Evolutionary conservation across 1,140 invertebrate genomes (phyloP).

Genomic region (Aphis gossypii): DNA sequence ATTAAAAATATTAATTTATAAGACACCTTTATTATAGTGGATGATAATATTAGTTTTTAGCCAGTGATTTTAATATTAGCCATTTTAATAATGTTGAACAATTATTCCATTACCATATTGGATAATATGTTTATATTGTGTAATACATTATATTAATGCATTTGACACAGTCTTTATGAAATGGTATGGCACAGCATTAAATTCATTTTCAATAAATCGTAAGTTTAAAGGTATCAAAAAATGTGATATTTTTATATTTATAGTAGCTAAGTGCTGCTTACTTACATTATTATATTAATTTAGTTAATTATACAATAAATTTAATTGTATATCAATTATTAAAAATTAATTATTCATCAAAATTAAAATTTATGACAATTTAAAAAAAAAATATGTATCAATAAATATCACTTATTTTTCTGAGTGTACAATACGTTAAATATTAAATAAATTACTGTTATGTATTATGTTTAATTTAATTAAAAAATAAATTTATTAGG

Average conservation of each 20-base stretch:
- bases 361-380: background rate
- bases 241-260: slow-evolving; percentile 10
- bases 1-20: background rate
- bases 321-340: background rate
- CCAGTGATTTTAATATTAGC: background rate
- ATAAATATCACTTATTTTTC: background rate
- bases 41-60: background rate
- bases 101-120: background rate
- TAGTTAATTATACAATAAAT: background rate
- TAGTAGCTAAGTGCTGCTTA: background rate
- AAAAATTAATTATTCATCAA: too few species aligned
- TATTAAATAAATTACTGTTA: background rate
- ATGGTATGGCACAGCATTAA: background rate
- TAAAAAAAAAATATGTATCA: background rate
- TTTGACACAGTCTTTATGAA: background rate
- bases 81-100: background rate
- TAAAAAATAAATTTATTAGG: background rate
- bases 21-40: background rate
- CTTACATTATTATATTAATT: background rate
- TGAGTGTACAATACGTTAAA: background rate
- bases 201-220: background rate
- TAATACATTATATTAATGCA: background rate
- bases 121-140: background rate
- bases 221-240: background rate
- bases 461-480: background rate